Evolutionary conservation across 1,140 invertebrate genomes (phyloP), one percentile per base, ranked within the genome.

Genomic region (Drosophila tristis): DNA sequence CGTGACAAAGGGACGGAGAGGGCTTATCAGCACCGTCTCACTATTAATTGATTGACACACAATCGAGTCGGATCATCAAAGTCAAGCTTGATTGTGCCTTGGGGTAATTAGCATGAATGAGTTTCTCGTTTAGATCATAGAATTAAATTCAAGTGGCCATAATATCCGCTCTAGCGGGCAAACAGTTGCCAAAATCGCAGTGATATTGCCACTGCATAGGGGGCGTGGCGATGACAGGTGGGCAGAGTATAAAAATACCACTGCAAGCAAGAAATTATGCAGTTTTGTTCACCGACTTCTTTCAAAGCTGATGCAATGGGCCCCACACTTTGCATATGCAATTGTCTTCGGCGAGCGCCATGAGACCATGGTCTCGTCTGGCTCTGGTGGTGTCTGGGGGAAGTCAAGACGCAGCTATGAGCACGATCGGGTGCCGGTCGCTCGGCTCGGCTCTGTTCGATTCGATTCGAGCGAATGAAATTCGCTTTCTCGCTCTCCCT

Each of bases 241-340:
- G 45, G 8, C 39, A 15, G 54, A 16, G 53, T 43, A 49, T 35
- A 47, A 74, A 74, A 65, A 47, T 44, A 64, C 51, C 42, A 35
- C 2, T 54, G 50, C 73, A 50, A 75, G 56, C 56, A 74, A 74
- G 31, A 67, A 60, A 60, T 74, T 74, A 44, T 75, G 73, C 72
- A 64, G 31, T 48, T 50, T 61, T 48, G 23, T 60, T 57, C 42
- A 9, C 31, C 9, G 31, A 35, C 31, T 35, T 35, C 55, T 65
- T 77, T 66, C 63, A 71, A 60, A 67, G 84, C 84, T 87, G 84
- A 87, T 87, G 84, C 84, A 87, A 87, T 87, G 71, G 64, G 35
- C 49, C 42, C 55, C 23, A 51, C 35, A 55, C 64, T 77, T 85
- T 87, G 63, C 79, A 89, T 65, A 85, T 81, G 64, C 79, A 74